Conservation (phyloP, 2,888 invertebrate species). For the Apodemia zela region DNA sequence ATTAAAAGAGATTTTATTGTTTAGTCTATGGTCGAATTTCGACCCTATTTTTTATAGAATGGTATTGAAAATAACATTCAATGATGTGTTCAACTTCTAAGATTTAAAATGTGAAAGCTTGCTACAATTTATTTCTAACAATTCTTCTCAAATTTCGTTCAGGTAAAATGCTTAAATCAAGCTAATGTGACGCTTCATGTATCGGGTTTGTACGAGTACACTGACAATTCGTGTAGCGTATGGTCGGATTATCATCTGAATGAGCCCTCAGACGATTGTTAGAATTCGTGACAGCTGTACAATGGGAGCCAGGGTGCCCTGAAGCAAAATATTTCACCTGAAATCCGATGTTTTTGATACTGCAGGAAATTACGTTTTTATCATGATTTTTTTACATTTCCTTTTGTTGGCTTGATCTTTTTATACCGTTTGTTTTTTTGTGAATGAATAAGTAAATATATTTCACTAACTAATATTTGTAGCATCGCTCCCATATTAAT, state of each 20-base stretch:
- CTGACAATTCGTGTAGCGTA: constrained; percentile 59
- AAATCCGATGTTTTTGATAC: constrained; percentile 51
- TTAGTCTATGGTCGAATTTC: too few relatives aligned
- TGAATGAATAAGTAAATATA: not conserved
- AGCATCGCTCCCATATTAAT: too few relatives aligned
- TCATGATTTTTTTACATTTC: constrained; percentile 10
- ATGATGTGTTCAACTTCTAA: not conserved
- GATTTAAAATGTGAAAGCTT: not conserved
- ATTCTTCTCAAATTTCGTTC: constrained; percentile 33
- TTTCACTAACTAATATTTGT: too few relatives aligned
- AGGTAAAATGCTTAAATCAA: constrained; percentile 71
- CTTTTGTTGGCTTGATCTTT: not conserved
- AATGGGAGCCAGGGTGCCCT: constrained; percentile 58
- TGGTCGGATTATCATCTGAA: constrained; percentile 77
- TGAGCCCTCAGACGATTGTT: constrained; percentile 74
- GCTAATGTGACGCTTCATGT: constrained; percentile 65
- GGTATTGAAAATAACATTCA: not conserved
- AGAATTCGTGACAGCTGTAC: constrained; percentile 68
- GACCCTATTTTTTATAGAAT: too few relatives aligned
- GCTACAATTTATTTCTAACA: not conserved
- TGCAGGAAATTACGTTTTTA: constrained; percentile 11
- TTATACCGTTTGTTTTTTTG: not conserved
- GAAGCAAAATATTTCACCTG: constrained; percentile 59
- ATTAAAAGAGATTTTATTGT: too few relatives aligned
- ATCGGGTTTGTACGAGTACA: constrained; percentile 38